Percentiles rank a stretch among this genome's conserved stretches.
Conservation (phyloP, 2,113 vertebrate genomes). For the Gallinago media region DNA sequence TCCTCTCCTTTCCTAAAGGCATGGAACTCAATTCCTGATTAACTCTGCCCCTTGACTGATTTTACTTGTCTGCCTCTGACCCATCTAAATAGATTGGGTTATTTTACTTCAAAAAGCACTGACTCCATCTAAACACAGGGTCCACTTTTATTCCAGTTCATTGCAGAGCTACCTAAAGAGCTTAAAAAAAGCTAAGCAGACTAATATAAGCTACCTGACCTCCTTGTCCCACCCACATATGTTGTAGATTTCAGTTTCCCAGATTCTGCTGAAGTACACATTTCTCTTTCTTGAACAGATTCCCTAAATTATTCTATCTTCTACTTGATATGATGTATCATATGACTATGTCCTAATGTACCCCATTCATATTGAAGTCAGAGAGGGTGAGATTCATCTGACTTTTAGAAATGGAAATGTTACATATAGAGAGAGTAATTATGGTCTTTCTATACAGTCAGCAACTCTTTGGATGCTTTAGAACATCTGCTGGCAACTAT, state of each 20-base stretch:
- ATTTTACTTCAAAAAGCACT: not conserved
- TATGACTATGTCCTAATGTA: not conserved
- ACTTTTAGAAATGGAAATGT: not conserved
- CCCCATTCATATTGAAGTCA: not conserved
- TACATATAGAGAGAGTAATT: not conserved
- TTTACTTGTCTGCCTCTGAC: not conserved
- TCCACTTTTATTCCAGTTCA: not conserved
- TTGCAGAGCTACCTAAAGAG: not conserved
- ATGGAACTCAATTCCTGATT: not conserved
- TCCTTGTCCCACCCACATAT: not conserved
- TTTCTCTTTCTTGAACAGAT: not conserved
- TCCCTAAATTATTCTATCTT: not conserved
- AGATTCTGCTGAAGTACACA: not conserved
- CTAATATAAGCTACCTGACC: not conserved
- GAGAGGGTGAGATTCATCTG: not conserved
- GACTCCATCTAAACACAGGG: not conserved
- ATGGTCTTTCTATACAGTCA: not conserved
- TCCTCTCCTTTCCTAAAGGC: not conserved
- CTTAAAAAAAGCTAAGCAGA: not conserved
- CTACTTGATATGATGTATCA: not conserved
- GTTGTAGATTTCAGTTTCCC: not conserved
- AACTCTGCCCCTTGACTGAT: not conserved
- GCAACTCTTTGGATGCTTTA: not conserved
- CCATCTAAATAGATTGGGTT: fast-evolving
- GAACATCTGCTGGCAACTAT: not conserved